Conservation (phyloP, 2,113 vertebrate species). For the Amphiprion ocellaris region DNA sequence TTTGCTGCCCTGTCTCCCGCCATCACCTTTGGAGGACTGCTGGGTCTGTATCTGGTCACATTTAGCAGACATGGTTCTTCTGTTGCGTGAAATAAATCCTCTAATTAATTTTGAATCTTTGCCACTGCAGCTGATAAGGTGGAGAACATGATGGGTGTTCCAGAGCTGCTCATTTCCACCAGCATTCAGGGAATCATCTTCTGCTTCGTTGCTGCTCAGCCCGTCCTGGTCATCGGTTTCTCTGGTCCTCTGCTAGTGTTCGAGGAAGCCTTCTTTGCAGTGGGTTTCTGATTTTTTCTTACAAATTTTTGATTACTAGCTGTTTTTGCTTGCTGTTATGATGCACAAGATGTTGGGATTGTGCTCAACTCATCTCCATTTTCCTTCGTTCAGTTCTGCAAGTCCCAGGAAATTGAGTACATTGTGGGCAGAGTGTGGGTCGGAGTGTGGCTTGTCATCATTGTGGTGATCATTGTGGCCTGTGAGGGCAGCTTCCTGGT, state of each 20-base stretch:
- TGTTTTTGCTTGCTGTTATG: background rate
- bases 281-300: slow-evolving; percentile 67
- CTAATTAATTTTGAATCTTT: slow-evolving; percentile 15
- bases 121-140: slow-evolving; percentile 91
- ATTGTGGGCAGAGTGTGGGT: slow-evolving; percentile 96
- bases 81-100: background rate
- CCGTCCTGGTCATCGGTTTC: slow-evolving; percentile 94
- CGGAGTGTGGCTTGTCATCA: slow-evolving; percentile 93
- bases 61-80: background rate
- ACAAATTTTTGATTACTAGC: slow-evolving; percentile 7
- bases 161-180: slow-evolving; percentile 94
- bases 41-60: slow-evolving; percentile 80
- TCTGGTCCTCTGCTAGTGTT: slow-evolving; percentile 97
- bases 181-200: slow-evolving; percentile 92
- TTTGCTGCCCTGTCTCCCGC: slow-evolving; percentile 95
- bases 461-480: slow-evolving; percentile 92
- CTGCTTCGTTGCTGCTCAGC: slow-evolving; percentile 91
- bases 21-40: slow-evolving; percentile 94
- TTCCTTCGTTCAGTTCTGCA: slow-evolving; percentile 88
- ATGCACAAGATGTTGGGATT: background rate
- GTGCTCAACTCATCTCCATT: background rate
- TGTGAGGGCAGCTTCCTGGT: slow-evolving; percentile 96
- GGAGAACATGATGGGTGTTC: slow-evolving; percentile 91
- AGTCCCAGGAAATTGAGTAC: slow-evolving; percentile 85
- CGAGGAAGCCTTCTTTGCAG: slow-evolving; percentile 92